A percentile compares a stretch with the other conserved stretches of the same genome.
Evolutionary conservation across 1,140 invertebrate species (phyloP).

Genomic region (Drosophila serrata): DNA sequence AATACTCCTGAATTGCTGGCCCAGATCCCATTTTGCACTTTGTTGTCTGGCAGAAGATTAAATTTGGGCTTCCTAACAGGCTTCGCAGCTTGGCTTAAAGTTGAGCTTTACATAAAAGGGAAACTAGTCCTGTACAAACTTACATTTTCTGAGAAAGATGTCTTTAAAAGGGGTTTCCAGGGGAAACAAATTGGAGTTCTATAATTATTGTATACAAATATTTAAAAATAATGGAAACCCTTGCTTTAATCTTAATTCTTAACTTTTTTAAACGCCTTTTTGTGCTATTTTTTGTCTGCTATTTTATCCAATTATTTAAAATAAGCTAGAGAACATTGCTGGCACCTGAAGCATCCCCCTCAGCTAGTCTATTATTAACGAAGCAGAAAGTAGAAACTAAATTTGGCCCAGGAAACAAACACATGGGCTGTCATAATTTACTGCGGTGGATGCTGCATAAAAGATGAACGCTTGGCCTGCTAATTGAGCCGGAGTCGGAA

Average conservation of each 20-base stretch:
- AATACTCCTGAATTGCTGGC: neutral
- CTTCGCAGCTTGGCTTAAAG: constrained; percentile 7
- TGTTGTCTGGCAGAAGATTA: constrained; percentile 42
- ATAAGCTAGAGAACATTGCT: neutral
- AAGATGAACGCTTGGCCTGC: constrained; percentile 46
- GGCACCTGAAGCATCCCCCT: constrained; percentile 23
- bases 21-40: constrained; percentile 28
- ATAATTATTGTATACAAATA: no score
- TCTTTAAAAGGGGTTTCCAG: no score
- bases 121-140: neutral
- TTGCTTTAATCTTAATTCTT: no score
- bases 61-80: constrained; percentile 11
- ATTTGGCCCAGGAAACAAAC: constrained; percentile 34
- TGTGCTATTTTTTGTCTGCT: neutral
- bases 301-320: constrained; percentile 3
- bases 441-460: constrained; percentile 51
- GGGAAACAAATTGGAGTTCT: no score
- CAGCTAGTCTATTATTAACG: constrained; percentile 39
- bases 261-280: no score
- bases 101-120: constrained; percentile 1
- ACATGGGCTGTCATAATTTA: constrained; percentile 54
- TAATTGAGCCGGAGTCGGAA: constrained; percentile 61
- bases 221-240: no score
- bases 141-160: no score
- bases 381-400: constrained; percentile 32